Base-by-base conservation (phyloP, 2,113 vertebrate genomes). In the Pantherophis guttatus region DNA sequence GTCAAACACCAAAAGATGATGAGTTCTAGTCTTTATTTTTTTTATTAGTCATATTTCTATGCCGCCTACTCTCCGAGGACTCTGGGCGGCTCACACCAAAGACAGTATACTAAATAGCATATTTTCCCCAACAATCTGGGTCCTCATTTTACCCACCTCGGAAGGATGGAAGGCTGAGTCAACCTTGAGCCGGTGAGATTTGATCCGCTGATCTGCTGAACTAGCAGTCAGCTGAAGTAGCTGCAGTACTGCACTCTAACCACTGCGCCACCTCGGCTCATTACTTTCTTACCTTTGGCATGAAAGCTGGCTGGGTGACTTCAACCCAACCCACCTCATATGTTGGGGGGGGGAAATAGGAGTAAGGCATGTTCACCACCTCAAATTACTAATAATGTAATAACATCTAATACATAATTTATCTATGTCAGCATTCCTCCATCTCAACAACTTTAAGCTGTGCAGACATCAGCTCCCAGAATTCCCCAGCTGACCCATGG, bases 401-500 rank as follows among this genome's bases (percentile, higher is more conserved):
- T 33, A 7, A 33, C 33, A 70, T 17, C 65, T 70, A 70, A 70
- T 17, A n/a, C 13, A n/a, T 70, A 7, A 0, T 33, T 70, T 70
- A 33, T 81, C 33, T 81, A 0, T 10, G 33, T 44, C 75, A 21
- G 33, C 33, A 21, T 44, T 81, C 19, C 33, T 44, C 75, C 33
- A 81, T 7, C 75, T 44, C 33, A 44, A 39, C 33, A 81, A 21
- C 75, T 81, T 81, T 19, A 39, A 39, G n/a, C n/a, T 75, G 15
- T 9, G 75, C 15, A 7, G 75, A 81, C 15, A 21, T 81, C 17
- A 39, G 39, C 33, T 44, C n/a, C 75, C 75, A 81, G 33, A 81
- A 44, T 81, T 92, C 95, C 93, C 24, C 90, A 91, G 90, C 93
- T 59, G 94, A 92, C 75, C 33, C 65, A 15, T 1, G 29, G 29